Percentiles rank a stretch among this genome's conserved stretches.
Evolutionary conservation across 2,888 invertebrate species (phyloP).

Genomic region (Acholoe squamosa): DNA sequence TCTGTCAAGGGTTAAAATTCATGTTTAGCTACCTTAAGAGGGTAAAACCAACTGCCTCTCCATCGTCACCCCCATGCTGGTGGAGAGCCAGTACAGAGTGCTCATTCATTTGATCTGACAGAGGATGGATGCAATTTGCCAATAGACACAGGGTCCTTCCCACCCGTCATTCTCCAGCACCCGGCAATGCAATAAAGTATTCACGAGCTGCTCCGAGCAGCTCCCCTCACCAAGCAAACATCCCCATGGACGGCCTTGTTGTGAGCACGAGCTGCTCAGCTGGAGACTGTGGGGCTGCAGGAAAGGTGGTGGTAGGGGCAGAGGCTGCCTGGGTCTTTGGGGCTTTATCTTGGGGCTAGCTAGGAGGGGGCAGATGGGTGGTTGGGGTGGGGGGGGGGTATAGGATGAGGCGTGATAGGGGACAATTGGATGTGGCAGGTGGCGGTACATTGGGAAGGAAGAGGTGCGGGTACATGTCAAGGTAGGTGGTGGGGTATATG

Average conservation of each 20-base stretch:
- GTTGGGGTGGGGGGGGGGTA: too few relatives aligned
- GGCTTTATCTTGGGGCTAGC: too few relatives aligned
- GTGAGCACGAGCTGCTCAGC: background rate
- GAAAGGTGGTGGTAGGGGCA: background rate
- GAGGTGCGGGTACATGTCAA: too few relatives aligned
- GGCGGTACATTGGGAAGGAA: background rate
- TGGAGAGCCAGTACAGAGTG: background rate
- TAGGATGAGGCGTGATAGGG: background rate
- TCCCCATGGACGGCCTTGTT: background rate
- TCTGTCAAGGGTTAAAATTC: too few relatives aligned
- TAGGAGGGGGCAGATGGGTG: too few relatives aligned
- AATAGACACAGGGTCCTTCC: conserved; percentile 24
- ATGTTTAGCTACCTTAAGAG: too few relatives aligned
- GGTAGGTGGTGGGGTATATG: too few relatives aligned
- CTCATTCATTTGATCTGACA: conserved; percentile 30
- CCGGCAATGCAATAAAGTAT: conserved; percentile 16
- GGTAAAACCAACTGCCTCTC: too few relatives aligned
- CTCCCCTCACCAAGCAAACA: background rate
- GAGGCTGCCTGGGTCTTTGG: background rate
- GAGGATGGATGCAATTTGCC: conserved; percentile 34
- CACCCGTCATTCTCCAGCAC: background rate
- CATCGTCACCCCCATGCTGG: too few relatives aligned
- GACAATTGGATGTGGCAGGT: background rate
- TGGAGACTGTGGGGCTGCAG: background rate
- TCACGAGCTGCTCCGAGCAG: background rate